phyloP scores from a whole-genome alignment of 2,113 vertebrate species.

The Ageneiosus marmoratus region DNA sequence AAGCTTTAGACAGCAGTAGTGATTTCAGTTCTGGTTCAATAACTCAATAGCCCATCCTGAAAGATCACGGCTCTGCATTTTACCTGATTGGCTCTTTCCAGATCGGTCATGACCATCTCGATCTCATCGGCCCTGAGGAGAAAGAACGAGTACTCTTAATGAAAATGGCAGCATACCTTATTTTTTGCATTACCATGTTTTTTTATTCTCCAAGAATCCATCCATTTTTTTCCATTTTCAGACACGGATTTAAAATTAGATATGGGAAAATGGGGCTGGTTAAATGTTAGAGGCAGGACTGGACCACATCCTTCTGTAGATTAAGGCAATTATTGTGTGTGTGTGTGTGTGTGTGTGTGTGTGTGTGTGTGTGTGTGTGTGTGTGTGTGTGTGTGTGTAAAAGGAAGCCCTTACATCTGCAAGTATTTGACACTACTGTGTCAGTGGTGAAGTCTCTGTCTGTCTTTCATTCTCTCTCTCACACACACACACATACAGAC shows the following conservation, averaged over 20 bases:
- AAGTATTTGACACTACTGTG: conserved; percentile 40
- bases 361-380: background rate
- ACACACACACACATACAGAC: conserved; percentile 21
- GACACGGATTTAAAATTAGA: background rate
- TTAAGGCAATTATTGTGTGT: background rate
- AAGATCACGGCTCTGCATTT: conserved; percentile 22
- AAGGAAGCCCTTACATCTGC: conserved; percentile 15
- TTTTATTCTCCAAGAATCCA: background rate
- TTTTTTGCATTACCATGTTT: background rate
- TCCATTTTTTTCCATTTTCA: background rate
- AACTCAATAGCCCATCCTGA: background rate
- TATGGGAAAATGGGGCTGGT: background rate
- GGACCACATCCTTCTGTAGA: conserved; percentile 15
- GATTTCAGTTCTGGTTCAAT: too few relatives aligned
- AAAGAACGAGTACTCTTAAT: conserved; percentile 49
- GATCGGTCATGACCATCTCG: conserved; percentile 99
- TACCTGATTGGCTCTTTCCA: conserved; percentile 99
- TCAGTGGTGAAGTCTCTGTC: background rate
- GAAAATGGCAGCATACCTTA: background rate
- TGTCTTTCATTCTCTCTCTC: background rate
- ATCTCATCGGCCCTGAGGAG: conserved; percentile 90
- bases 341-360: background rate
- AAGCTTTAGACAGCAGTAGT: background rate
- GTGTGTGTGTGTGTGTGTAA: background rate
- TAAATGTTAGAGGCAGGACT: conserved; percentile 20